These are phyloP conservation scores for Rousettus madagascariensis DNA, from an alignment of 2,797 vertebrate species.

Conservation along the genomic window DNA sequence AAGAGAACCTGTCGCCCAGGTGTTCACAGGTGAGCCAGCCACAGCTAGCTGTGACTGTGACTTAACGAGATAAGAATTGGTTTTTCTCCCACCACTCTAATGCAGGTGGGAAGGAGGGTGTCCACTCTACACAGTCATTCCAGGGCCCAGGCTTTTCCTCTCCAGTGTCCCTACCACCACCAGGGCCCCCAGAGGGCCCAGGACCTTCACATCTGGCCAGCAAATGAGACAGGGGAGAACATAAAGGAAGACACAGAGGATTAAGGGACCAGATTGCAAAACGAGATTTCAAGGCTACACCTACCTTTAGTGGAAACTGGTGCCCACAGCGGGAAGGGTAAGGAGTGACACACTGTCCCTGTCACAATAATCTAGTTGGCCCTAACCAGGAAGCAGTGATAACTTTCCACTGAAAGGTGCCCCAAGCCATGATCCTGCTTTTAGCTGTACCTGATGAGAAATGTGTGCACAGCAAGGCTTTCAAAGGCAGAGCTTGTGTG, in stretches of 20 bases:
- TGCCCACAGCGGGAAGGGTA: neutral
- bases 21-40: neutral
- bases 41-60: neutral
- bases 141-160: neutral
- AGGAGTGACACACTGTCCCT: neutral
- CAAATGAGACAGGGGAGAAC: neutral
- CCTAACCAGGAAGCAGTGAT: neutral
- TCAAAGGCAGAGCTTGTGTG: rapidly evolving
- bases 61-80: neutral
- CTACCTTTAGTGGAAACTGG: rapidly evolving
- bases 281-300: neutral
- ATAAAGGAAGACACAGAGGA: rapidly evolving
- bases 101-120: rapidly evolving
- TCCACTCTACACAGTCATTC: neutral
- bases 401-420: neutral
- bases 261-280: neutral
- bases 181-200: neutral
- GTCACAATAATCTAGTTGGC: rapidly evolving
- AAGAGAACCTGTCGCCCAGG: neutral
- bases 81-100: rapidly evolving
- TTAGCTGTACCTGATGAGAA: neutral
- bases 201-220: neutral
- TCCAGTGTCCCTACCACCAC: neutral
- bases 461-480: rapidly evolving
- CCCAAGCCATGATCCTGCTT: neutral